These are phyloP conservation scores for Parazoanthus atlanticus DNA, from an alignment of 92 coral and sea anemone species.

Conservation along the genomic window DNA sequence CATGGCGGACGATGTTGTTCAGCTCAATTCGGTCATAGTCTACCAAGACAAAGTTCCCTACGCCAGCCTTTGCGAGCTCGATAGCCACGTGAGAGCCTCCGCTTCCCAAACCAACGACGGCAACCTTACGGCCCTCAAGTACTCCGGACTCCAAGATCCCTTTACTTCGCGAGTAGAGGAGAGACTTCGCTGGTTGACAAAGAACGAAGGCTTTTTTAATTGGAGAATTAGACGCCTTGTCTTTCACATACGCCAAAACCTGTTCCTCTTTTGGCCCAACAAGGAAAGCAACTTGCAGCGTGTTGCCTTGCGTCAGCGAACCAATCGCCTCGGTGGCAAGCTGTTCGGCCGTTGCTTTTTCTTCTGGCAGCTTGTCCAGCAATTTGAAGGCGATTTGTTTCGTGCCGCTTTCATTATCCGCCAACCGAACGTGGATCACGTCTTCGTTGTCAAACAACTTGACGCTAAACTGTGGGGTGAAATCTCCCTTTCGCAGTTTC, in stretches of 20 bases:
- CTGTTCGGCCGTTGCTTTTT: slow-evolving; percentile 19
- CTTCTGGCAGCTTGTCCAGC: slow-evolving; percentile 58
- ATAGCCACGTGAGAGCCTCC: slow-evolving; percentile 91
- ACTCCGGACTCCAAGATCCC: slow-evolving; percentile 89
- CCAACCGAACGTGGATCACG: slow-evolving; percentile 74
- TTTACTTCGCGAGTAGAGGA: slow-evolving; percentile 90
- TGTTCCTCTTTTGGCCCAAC: slow-evolving; percentile 60
- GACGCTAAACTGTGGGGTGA: slow-evolving; percentile 54
- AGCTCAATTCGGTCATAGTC: slow-evolving; percentile 93
- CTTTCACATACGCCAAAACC: slow-evolving; percentile 58
- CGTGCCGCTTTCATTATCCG: background rate
- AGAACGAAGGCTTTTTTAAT: slow-evolving; percentile 67
- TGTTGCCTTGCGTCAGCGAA: slow-evolving; percentile 40
- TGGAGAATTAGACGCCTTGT: slow-evolving; percentile 38
- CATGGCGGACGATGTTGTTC: slow-evolving; percentile 89
- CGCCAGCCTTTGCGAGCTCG: slow-evolving; percentile 96
- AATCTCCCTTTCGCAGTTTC: slow-evolving; percentile 54
- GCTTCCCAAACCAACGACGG: slow-evolving; percentile 92
- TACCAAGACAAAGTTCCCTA: slow-evolving; percentile 87
- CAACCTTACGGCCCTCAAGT: slow-evolving; percentile 86
- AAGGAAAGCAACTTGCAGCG: slow-evolving; percentile 64
- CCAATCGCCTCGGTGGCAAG: slow-evolving; percentile 38
- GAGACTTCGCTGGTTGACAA: slow-evolving; percentile 81
- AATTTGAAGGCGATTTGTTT: slow-evolving; percentile 64
- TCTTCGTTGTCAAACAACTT: slow-evolving; percentile 70